Conservation (phyloP, 2,888 invertebrate genomes). For the Melolontha melolontha region DNA sequence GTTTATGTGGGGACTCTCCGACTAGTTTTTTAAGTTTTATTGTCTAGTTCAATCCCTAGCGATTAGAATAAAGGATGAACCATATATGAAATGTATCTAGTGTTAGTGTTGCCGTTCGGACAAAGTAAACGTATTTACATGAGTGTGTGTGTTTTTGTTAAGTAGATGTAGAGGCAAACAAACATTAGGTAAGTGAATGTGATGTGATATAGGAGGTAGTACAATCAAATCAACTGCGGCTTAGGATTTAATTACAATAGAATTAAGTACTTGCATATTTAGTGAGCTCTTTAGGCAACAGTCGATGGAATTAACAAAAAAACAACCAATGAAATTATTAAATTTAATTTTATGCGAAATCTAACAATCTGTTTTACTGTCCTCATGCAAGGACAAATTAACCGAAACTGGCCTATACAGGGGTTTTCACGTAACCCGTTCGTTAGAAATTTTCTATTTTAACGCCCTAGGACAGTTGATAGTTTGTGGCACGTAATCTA, state of each 20-base stretch:
- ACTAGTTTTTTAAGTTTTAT: slow-evolving; percentile 37
- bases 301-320: too few relatives aligned
- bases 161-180: slow-evolving; percentile 8
- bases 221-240: background rate
- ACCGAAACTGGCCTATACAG: too few relatives aligned
- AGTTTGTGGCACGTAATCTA: too few relatives aligned
- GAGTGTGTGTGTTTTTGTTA: background rate
- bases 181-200: slow-evolving; percentile 12
- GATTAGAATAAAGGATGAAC: slow-evolving; percentile 6
- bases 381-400: too few relatives aligned
- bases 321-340: too few relatives aligned
- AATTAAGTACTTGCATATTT: slow-evolving; percentile 6
- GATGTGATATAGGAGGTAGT: slow-evolving; percentile 8
- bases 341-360: too few relatives aligned
- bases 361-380: too few relatives aligned
- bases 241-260: slow-evolving; percentile 15
- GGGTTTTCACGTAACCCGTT: too few relatives aligned
- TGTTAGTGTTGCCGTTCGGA: slow-evolving; percentile 2
- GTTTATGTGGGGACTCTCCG: background rate
- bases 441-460: too few relatives aligned
- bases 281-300: too few relatives aligned
- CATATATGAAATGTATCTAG: slow-evolving; percentile 1
- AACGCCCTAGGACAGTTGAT: too few relatives aligned
- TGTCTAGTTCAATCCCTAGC: slow-evolving; percentile 24
- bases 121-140: background rate